Conservation (phyloP, 2,113 vertebrate genomes). For the Ailuropoda melanoleuca region DNA sequence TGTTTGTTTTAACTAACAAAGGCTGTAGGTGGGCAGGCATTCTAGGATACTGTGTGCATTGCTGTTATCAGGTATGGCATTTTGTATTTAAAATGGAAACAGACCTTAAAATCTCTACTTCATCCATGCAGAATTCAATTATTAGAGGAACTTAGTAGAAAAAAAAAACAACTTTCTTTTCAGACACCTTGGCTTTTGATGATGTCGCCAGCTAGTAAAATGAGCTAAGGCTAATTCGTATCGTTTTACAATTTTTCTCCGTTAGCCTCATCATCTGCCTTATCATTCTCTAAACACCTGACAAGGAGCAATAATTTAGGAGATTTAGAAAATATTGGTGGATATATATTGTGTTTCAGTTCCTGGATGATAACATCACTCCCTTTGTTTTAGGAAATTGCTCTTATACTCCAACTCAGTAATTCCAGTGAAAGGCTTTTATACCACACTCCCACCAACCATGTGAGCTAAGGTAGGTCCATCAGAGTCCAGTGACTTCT, state of each 20-base stretch:
- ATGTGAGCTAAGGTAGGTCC: background rate
- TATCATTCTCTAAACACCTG: background rate
- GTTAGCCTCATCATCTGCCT: background rate
- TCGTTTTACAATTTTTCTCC: background rate
- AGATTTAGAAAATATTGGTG: background rate
- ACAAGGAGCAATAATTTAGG: background rate
- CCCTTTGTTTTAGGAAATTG: background rate
- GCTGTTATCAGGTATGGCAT: background rate
- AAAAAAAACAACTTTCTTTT: constrained; percentile 9
- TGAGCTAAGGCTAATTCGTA: background rate
- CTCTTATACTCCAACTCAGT: background rate
- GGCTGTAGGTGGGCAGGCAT: background rate
- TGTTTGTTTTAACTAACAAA: background rate
- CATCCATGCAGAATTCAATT: background rate
- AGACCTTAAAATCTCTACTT: background rate
- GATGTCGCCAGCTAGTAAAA: background rate
- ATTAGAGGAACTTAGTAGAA: background rate
- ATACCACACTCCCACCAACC: background rate
- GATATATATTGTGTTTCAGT: background rate
- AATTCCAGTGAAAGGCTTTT: background rate
- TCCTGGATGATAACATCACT: background rate
- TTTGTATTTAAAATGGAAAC: background rate
- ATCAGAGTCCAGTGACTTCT: background rate
- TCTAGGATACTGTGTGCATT: background rate
- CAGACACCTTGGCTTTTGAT: background rate